Evolutionary conservation across 30 jellyfish, hydroid and myxozoan genomes (phyloP).

Genomic region (Pseudorhiza aurosa): DNA sequence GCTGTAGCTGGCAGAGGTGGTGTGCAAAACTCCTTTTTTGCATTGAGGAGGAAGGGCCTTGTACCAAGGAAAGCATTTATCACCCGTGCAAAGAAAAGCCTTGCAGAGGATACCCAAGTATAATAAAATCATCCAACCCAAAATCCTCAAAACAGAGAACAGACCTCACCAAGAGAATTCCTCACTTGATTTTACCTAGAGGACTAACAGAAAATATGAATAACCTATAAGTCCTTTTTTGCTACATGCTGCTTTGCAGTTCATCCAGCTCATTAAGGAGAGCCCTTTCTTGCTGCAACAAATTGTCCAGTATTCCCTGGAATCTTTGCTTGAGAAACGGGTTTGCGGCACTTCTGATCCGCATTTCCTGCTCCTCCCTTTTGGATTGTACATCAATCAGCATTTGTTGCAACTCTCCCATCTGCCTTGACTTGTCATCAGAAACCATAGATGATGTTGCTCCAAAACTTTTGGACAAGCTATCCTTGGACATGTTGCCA

Average conservation of each 20-base stretch:
- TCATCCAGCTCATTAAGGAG: conserved; percentile 42
- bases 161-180: too few species aligned
- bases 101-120: too few species aligned
- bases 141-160: too few species aligned
- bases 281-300: conserved; percentile 73
- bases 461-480: conserved; percentile 13
- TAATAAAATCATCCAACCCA: background rate
- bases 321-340: conserved; percentile 95
- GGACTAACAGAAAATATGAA: too few species aligned
- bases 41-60: too few species aligned
- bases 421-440: conserved; percentile 24
- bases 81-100: too few species aligned
- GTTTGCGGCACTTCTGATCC: conserved; percentile 83
- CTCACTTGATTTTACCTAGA: too few species aligned
- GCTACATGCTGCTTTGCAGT: conserved; percentile 16
- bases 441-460: conserved; percentile 8
- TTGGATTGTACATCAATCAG: conserved; percentile 72
- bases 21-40: too few species aligned
- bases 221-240: too few species aligned
- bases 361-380: conserved; percentile 86
- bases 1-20: too few species aligned
- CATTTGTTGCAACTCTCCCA: conserved; percentile 53
- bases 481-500: conserved; percentile 30
- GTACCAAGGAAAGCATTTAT: too few species aligned
- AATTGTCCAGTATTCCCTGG: conserved; percentile 78